Base-by-base conservation (phyloP, 2,113 vertebrate species). In the Thalassoma bifasciatum region DNA sequence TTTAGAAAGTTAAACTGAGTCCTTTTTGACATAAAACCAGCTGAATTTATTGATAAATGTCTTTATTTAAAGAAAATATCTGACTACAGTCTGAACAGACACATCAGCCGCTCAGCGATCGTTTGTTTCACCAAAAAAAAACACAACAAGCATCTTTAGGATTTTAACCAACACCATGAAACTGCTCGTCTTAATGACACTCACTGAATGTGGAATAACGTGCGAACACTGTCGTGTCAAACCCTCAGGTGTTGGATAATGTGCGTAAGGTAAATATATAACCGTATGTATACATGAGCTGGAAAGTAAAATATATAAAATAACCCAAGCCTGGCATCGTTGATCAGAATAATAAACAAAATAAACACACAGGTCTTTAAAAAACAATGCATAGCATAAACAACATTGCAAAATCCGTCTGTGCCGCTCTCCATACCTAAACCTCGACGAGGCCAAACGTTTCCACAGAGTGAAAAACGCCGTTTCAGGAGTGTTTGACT, bases 311-410 rank as follows among this genome's bases (percentile, higher is more conserved):
- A 72, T n/a, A n/a, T 4, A 50, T 52, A 38, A 60, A 30, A 60
- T 37, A 46, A 64, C 51, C 51, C 30, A 62, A 72, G 54, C 72
- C 36, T 66, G 26, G 54, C 60, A 65, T 34, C 30, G 38, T 65
- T 30, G 66, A 40, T 84, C 68, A 62, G 16, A 81, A 79, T 54
- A 37, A 76, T 44, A 37, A 77, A 77, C 49, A 62, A 11, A 56
- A 73, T 21, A 49, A 40, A 84, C 63, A 79, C 47, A 66, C 21
- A 66, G 16, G 34, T 66, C 53, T 68, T 37, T 38, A 72, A 68
- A 75, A 87, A 86, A 82, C n/a, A 22, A 90, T 91, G 92, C 88
- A 91, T 91, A 91, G 91, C 83, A 75, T 83, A 69, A 72, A 86
- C 62, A 75, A 81, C 61, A 54, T 21, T 26, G 63, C 79, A 74